Conservation (phyloP, 1,140 invertebrate species). For the Ceratina australensis region DNA sequence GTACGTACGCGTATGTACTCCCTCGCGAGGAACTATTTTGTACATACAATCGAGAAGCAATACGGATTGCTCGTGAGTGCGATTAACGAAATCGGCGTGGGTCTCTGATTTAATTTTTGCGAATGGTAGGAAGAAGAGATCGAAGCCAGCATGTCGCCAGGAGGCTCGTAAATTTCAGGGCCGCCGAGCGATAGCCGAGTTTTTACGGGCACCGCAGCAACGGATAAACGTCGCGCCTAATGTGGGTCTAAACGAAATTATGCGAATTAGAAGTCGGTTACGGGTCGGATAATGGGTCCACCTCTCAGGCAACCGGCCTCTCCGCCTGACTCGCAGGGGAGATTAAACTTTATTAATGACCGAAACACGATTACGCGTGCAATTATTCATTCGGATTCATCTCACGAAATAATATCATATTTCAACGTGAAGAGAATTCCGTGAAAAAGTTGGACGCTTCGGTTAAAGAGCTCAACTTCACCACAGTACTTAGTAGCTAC, state of each 20-base stretch:
- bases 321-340: constrained; percentile 23
- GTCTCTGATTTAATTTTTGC: no score
- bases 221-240: constrained; percentile 56
- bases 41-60: background rate
- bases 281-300: constrained; percentile 44
- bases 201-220: constrained; percentile 52
- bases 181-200: constrained; percentile 40
- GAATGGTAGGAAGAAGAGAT: no score
- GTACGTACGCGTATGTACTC: background rate
- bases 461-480: background rate
- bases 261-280: constrained; percentile 51
- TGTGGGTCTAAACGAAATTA: constrained; percentile 62
- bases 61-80: no score
- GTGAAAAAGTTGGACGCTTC: background rate
- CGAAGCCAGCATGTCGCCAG: constrained; percentile 19
- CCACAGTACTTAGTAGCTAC: no score
- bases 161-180: constrained; percentile 56
- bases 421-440: background rate
- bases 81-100: no score
- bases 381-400: background rate
- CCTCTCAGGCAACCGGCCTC: constrained; percentile 27
- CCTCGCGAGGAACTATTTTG: background rate
- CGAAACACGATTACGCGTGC: constrained; percentile 9
- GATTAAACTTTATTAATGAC: constrained; percentile 60
- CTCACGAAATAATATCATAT: background rate